These are phyloP conservation scores for Acropternis orthonyx DNA, from an alignment of 2,797 vertebrate genomes.

Conservation along the genomic window DNA sequence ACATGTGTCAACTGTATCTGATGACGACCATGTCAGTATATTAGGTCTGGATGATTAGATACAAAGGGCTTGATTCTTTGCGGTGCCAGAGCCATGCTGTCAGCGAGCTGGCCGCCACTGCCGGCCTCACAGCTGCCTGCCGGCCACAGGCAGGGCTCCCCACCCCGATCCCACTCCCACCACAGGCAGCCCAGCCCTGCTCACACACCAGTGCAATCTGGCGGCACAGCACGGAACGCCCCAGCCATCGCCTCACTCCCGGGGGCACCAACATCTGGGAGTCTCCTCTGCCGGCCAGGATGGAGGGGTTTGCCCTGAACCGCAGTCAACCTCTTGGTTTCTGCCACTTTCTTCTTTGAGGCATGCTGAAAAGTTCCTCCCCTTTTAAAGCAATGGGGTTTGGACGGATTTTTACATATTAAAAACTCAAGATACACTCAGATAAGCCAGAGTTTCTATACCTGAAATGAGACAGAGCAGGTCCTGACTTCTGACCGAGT, in stretches of 20 bases:
- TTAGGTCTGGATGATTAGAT: conserved; percentile 57
- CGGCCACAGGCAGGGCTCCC: not conserved
- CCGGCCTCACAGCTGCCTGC: conserved; percentile 22
- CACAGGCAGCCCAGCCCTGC: fast-evolving
- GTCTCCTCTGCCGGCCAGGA: not conserved
- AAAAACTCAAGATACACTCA: not conserved
- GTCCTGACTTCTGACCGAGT: not conserved
- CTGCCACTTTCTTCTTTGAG: not conserved
- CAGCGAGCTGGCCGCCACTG: not conserved
- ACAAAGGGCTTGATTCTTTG: conserved; percentile 56
- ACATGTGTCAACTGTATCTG: conserved; percentile 55
- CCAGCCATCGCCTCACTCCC: not conserved
- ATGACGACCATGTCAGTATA: conserved; percentile 56
- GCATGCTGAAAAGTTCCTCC: fast-evolving
- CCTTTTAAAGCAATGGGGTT: not conserved
- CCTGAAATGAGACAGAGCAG: not conserved
- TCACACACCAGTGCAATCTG: fast-evolving
- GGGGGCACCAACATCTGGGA: fast-evolving
- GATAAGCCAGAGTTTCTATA: not conserved
- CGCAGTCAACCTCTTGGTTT: not conserved
- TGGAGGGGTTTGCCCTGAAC: not conserved
- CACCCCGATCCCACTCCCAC: not conserved
- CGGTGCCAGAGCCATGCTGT: conserved; percentile 3
- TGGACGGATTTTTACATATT: not conserved
- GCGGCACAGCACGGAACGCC: fast-evolving